A percentile compares a stretch with the other conserved stretches of the same genome.
phyloP scores from a whole-genome alignment of 2,888 invertebrate species.

The Seira musarum region DNA sequence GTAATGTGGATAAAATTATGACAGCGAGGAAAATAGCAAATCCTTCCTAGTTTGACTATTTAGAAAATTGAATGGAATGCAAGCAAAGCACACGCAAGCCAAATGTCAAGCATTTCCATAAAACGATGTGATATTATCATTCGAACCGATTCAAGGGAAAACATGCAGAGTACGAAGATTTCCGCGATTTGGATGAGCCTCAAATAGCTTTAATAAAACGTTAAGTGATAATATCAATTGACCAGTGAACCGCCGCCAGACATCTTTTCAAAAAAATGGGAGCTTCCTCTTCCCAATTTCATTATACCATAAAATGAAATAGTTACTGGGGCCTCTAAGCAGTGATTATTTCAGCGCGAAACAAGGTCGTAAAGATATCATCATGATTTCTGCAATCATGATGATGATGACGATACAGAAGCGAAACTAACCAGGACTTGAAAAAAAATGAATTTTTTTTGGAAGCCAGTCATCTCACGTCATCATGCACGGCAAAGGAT shows the following conservation, averaged over 20 bases:
- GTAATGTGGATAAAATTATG: conserved; percentile 60
- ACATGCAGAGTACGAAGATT: neutral
- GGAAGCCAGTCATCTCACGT: too few relatives aligned
- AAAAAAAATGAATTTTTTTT: too few relatives aligned
- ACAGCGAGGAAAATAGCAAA: conserved; percentile 45
- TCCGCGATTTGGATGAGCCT: too few relatives aligned
- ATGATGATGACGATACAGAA: too few relatives aligned
- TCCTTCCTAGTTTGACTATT: neutral
- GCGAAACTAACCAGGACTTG: neutral
- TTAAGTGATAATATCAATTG: neutral
- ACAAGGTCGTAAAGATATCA: neutral
- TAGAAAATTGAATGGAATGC: conserved; percentile 51
- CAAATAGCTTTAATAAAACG: too few relatives aligned
- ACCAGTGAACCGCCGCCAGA: neutral
- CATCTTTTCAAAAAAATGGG: too few relatives aligned
- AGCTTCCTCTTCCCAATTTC: neutral
- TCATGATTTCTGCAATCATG: too few relatives aligned
- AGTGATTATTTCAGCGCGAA: neutral
- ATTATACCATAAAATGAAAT: neutral
- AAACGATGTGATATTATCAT: conserved; percentile 40
- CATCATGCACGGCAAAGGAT: neutral
- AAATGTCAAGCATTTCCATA: conserved; percentile 54
- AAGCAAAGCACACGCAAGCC: conserved; percentile 29
- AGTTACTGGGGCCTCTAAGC: neutral
- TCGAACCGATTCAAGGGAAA: conserved; percentile 19